phyloP scores from a whole-genome alignment of 2,797 vertebrate genomes.

The Rhinogobio ventralis region DNA sequence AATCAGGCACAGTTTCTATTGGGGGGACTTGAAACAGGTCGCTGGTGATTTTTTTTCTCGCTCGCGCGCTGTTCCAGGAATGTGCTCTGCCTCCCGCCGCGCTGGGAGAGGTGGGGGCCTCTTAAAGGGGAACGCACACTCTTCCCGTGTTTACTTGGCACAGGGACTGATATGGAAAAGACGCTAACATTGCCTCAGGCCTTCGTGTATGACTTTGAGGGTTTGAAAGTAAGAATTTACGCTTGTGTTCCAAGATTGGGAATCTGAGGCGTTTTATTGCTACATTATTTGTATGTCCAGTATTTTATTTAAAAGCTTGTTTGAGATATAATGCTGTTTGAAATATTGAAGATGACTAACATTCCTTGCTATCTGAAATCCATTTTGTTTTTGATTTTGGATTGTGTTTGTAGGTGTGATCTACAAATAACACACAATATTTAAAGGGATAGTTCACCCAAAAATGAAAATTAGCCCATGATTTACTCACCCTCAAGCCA shows the following conservation, averaged over 20 bases:
- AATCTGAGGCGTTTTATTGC: neutral
- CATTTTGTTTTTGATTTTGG: neutral
- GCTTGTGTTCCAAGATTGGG: neutral
- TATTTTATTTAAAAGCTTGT: neutral
- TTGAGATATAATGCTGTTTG: neutral
- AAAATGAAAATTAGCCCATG: neutral
- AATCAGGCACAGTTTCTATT: conserved; percentile 89
- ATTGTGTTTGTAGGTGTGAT: neutral
- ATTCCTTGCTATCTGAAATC: neutral
- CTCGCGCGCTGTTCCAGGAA: conserved; percentile 87
- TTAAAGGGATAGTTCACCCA: neutral
- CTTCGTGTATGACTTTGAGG: conserved; percentile 50
- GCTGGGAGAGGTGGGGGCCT: conserved; percentile 77
- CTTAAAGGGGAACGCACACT: conserved; percentile 82
- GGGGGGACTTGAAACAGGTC: conserved; percentile 92
- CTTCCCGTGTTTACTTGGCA: conserved; percentile 75
- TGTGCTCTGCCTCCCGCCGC: conserved; percentile 76
- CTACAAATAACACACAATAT: neutral
- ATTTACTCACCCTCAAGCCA: neutral
- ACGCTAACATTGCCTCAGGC: conserved; percentile 44
- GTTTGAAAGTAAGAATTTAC: conserved; percentile 33
- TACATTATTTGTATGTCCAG: neutral
- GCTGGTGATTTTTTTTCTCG: conserved; percentile 76
- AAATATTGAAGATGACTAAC: neutral
- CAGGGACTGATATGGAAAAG: conserved; percentile 65